Percentiles rank a stretch among this genome's conserved stretches.
phyloP scores from a whole-genome alignment of 2,113 vertebrate species.

The Oryzias javanicus region DNA sequence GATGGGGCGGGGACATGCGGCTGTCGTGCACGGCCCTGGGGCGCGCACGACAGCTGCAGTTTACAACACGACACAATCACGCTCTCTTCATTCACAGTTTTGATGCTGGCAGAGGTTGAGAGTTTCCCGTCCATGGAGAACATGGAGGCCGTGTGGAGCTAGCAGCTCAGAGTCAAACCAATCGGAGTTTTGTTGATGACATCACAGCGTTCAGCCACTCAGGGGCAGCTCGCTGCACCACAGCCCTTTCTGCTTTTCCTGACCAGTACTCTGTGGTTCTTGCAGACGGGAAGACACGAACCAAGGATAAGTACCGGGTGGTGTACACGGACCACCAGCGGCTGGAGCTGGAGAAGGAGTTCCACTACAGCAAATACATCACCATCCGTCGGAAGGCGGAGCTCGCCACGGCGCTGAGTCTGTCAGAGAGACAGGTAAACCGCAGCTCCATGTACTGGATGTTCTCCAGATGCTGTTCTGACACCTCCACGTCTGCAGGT shows the following conservation, averaged over 20 bases:
- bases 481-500: slow-evolving; percentile 74
- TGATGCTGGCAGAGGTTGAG: slow-evolving; percentile 26
- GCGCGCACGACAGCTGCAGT: neutral
- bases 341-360: slow-evolving; percentile 78
- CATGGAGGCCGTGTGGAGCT: neutral
- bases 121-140: slow-evolving; percentile 11
- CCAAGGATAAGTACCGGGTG: slow-evolving; percentile 95
- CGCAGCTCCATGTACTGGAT: neutral
- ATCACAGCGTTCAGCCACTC: no score
- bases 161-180: no score
- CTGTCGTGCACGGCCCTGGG: neutral
- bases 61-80: slow-evolving; percentile 40
- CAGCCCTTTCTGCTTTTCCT: neutral
- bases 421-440: slow-evolving; percentile 92
- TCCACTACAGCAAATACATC: slow-evolving; percentile 95
- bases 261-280: slow-evolving; percentile 11
- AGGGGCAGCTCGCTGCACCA: no score
- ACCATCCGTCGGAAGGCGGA: slow-evolving; percentile 94
- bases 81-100: slow-evolving; percentile 20
- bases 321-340: slow-evolving; percentile 96
- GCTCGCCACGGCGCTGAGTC: slow-evolving; percentile 83
- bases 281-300: slow-evolving; percentile 89
- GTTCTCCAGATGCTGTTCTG: neutral
- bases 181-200: no score
- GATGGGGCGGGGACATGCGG: slow-evolving; percentile 7